Evolutionary conservation across 2,888 invertebrate genomes (phyloP).

Genomic region (Tuta absoluta): DNA sequence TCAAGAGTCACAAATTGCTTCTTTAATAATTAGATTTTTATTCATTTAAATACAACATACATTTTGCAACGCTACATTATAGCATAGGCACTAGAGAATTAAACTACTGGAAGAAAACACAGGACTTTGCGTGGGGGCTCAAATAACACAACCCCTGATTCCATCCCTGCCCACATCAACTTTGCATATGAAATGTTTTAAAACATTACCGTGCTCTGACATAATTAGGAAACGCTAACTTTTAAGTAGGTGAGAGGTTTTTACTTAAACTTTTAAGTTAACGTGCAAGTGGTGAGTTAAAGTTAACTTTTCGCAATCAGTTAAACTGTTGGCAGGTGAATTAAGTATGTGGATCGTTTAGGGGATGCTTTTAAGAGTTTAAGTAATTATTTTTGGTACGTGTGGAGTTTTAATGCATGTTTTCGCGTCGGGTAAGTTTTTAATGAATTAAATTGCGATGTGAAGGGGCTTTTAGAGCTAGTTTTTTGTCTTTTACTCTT

Average conservation of each 20-base stretch:
- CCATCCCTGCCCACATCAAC: constrained; percentile 45
- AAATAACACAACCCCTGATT: background rate
- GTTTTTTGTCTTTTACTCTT: background rate
- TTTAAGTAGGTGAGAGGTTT: constrained; percentile 56
- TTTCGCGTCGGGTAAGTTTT: constrained; percentile 15
- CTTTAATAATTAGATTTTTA: too few relatives aligned
- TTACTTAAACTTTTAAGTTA: constrained; percentile 45
- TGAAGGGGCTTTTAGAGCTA: background rate
- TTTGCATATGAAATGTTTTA: constrained; percentile 67
- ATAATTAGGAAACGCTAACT: constrained; percentile 59
- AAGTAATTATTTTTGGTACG: constrained; percentile 12
- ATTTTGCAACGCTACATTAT: too few relatives aligned
- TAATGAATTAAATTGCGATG: constrained; percentile 7
- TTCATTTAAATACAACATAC: too few relatives aligned
- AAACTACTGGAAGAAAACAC: background rate
- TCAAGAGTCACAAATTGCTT: too few relatives aligned
- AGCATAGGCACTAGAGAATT: too few relatives aligned
- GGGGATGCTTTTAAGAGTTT: constrained; percentile 17
- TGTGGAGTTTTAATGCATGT: constrained; percentile 18
- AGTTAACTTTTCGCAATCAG: constrained; percentile 18
- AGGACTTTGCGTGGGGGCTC: background rate
- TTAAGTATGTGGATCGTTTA: constrained; percentile 15
- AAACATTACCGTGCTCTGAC: constrained; percentile 64
- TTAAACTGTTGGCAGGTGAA: background rate
- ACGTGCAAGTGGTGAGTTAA: constrained; percentile 49